Conservation (phyloP, 2,888 invertebrate genomes). For the Conus canariensis region DNA sequence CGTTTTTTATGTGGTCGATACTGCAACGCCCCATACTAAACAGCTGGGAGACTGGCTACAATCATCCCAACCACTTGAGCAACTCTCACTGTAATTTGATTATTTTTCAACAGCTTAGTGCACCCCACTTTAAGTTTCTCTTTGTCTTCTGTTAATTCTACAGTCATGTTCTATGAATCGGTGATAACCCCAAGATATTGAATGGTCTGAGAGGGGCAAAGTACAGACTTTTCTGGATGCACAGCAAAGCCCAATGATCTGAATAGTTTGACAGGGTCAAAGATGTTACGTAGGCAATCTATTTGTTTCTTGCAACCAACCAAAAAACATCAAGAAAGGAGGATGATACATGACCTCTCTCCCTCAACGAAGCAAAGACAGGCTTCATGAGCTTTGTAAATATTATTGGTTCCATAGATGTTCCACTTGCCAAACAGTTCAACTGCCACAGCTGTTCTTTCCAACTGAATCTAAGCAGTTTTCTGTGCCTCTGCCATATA, state of each 20-base stretch:
- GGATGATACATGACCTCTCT: neutral
- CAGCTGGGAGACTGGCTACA: slow-evolving; percentile 14
- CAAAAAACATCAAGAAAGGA: neutral
- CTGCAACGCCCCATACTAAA: neutral
- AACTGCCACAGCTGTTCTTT: neutral
- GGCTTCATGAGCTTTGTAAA: neutral
- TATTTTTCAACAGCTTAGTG: neutral
- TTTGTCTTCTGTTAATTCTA: neutral
- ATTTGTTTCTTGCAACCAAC: neutral
- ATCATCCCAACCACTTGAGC: neutral
- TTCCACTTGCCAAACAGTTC: neutral
- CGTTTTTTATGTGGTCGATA: slow-evolving; percentile 29
- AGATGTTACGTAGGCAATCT: neutral
- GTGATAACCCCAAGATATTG: slow-evolving; percentile 10
- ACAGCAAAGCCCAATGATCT: neutral
- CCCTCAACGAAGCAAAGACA: too few relatives aligned
- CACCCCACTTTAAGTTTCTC: neutral
- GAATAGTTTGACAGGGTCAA: neutral
- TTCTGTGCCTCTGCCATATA: neutral
- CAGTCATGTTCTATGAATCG: neutral
- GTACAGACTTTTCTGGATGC: neutral
- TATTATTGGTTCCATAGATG: neutral
- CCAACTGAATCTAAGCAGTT: neutral
- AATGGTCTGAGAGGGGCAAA: neutral
- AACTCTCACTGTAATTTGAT: neutral